Evolutionary conservation across 2,888 invertebrate species (phyloP).

Genomic region (Calliscelio sp.): DNA sequence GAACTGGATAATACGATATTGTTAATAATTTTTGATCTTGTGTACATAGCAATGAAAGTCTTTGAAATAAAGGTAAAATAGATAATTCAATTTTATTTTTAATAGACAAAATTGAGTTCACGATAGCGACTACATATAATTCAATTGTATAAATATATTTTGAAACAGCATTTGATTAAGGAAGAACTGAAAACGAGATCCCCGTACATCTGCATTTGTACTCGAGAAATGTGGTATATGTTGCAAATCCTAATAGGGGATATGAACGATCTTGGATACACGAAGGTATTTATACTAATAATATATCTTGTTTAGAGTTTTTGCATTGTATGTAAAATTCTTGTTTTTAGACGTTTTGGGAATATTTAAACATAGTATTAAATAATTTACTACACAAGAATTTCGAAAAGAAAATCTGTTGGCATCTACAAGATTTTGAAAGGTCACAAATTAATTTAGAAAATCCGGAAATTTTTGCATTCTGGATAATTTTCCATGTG

Average conservation of each 20-base stretch:
- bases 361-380: conserved; percentile 83
- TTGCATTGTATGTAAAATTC: too few relatives aligned
- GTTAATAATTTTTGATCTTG: conserved; percentile 82
- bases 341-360: conserved; percentile 86
- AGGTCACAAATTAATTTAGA: conserved; percentile 77
- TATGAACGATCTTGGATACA: conserved; percentile 78
- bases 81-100: too few relatives aligned
- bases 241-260: conserved; percentile 86
- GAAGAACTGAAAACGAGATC: conserved; percentile 86
- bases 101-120: too few relatives aligned
- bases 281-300: too few relatives aligned
- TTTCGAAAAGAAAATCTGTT: too few relatives aligned
- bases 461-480: conserved; percentile 83
- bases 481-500: conserved; percentile 87
- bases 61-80: conserved; percentile 85
- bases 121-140: too few relatives aligned
- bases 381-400: conserved; percentile 79
- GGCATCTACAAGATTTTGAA: conserved; percentile 45
- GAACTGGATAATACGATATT: conserved; percentile 78
- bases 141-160: too few relatives aligned
- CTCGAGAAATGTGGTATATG: conserved; percentile 88
- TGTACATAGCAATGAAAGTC: conserved; percentile 83
- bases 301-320: too few relatives aligned
- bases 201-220: conserved; percentile 88
- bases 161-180: conserved; percentile 70